Conservation (phyloP, 1,140 invertebrate genomes). For the Drosophila azteca region DNA sequence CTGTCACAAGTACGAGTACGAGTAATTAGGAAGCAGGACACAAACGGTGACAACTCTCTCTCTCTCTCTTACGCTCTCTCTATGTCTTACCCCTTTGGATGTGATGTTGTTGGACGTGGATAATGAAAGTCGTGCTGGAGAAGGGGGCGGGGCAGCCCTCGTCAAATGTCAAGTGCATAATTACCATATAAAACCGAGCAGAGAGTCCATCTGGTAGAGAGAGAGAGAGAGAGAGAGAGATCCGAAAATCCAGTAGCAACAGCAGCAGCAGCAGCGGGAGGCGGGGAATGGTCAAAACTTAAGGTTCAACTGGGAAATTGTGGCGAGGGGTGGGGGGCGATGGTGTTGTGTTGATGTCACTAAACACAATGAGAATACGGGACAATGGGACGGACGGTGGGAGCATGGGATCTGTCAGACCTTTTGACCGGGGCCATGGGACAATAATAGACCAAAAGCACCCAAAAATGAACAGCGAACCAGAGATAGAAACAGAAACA, state of each 20-base stretch:
- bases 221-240: no score
- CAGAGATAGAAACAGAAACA: slow-evolving; percentile 14
- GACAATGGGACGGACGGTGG: slow-evolving; percentile 37
- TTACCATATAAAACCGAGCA: slow-evolving; percentile 54
- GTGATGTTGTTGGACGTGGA: slow-evolving; percentile 31
- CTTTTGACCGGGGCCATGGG: slow-evolving; percentile 45
- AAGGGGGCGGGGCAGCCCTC: slow-evolving; percentile 35
- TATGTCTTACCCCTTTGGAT: no score
- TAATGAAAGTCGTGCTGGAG: slow-evolving; percentile 28
- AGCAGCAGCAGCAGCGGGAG: slow-evolving; percentile 9
- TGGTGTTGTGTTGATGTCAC: slow-evolving; percentile 40
- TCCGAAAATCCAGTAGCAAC: neutral
- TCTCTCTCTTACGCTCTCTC: no score
- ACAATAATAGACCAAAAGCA: slow-evolving; percentile 46
- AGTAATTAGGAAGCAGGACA: slow-evolving; percentile 28
- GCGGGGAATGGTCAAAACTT: slow-evolving; percentile 14
- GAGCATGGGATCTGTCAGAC: slow-evolving; percentile 40
- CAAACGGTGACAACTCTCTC: no score
- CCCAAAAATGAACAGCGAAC: slow-evolving; percentile 39
- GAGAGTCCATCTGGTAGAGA: slow-evolving; percentile 24
- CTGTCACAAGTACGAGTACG: neutral
- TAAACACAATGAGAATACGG: slow-evolving; percentile 54
- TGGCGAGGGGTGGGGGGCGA: slow-evolving; percentile 1
- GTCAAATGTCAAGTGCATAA: slow-evolving; percentile 78
- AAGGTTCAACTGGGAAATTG: neutral